A percentile compares a stretch with the other conserved stretches of the same genome.
These are phyloP conservation scores for Myotis davidii DNA, from an alignment of 2,113 vertebrate species.

Conservation along the genomic window DNA sequence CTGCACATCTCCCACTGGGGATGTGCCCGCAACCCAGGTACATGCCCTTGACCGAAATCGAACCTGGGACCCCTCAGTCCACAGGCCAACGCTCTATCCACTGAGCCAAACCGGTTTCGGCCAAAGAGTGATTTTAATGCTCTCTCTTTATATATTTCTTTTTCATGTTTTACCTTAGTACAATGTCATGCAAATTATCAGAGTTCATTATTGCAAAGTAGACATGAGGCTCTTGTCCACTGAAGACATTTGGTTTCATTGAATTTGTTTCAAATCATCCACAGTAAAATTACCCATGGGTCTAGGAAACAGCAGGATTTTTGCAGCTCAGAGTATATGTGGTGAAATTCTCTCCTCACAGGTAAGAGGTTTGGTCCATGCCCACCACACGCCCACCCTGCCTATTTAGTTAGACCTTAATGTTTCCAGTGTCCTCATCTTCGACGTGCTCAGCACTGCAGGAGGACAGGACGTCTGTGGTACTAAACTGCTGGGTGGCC, in stretches of 20 bases:
- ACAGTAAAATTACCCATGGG: not conserved
- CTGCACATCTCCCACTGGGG: no score
- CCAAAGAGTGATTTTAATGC: not conserved
- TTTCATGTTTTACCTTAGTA: not conserved
- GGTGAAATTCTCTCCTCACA: not conserved
- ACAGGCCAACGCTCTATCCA: no score
- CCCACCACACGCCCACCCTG: not conserved
- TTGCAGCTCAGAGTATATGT: not conserved
- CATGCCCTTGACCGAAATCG: no score
- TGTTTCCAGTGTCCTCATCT: not conserved
- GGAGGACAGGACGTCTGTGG: not conserved
- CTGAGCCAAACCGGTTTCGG: no score
- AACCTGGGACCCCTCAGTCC: no score
- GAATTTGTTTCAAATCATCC: not conserved
- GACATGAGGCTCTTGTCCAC: not conserved
- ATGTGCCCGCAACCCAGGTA: no score
- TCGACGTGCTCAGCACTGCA: not conserved
- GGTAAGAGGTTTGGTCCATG: rapidly evolving
- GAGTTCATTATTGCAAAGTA: not conserved
- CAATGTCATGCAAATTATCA: not conserved
- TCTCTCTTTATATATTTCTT: not conserved
- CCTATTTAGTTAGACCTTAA: not conserved
- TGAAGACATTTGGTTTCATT: not conserved
- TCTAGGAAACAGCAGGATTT: not conserved
- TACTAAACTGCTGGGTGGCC: not conserved